A percentile compares a stretch with the other conserved stretches of the same genome.
Evolutionary conservation across 2,113 vertebrate species (phyloP).

Genomic region (Turnix velox): DNA sequence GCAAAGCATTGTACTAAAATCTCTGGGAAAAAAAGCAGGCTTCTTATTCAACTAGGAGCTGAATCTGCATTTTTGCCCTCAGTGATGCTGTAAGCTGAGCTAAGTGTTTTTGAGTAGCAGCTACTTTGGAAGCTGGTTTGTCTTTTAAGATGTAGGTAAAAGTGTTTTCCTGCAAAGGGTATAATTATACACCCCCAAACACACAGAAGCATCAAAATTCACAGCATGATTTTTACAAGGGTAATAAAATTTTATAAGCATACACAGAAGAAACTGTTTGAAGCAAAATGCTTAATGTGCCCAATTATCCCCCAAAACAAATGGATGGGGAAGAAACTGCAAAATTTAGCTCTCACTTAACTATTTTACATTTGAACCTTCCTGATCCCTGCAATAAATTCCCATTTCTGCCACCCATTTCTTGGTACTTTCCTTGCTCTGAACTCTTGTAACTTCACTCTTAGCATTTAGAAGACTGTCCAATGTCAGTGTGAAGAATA

Average conservation of each 20-base stretch:
- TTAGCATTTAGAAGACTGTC: constrained; percentile 60
- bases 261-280: constrained; percentile 58
- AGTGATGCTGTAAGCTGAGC: neutral
- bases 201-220: constrained; percentile 82
- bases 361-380: constrained; percentile 72
- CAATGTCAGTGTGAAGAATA: constrained; percentile 75
- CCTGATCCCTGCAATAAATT: constrained; percentile 63
- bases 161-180: constrained; percentile 42
- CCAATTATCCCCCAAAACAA: constrained; percentile 71
- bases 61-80: neutral
- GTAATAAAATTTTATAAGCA: constrained; percentile 83
- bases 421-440: constrained; percentile 66
- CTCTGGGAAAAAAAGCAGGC: neutral
- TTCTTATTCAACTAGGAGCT: neutral
- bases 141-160: constrained; percentile 57
- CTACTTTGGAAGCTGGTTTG: constrained; percentile 2
- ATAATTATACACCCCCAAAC: constrained; percentile 61
- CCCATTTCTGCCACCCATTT: constrained; percentile 57
- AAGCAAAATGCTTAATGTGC: constrained; percentile 68
- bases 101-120: neutral
- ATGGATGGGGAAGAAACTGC: constrained; percentile 60
- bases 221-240: constrained; percentile 79
- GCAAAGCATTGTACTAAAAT: neutral
- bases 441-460: constrained; percentile 34
- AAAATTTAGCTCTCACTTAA: constrained; percentile 66